A percentile compares a stretch with the other conserved stretches of the same genome.
Conservation (phyloP, 2,797 vertebrate genomes). For the Pygocentrus nattereri region DNA sequence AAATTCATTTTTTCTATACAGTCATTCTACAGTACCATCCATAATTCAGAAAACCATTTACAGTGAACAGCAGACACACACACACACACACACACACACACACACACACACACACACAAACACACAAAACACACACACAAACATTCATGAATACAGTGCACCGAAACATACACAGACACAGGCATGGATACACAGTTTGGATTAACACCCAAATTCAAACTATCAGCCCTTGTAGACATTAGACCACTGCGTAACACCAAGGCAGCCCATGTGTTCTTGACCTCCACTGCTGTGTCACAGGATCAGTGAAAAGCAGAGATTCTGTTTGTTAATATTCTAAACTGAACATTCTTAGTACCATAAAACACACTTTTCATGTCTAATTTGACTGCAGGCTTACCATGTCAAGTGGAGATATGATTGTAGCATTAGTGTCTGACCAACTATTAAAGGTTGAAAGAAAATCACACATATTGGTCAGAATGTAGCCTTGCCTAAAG, state of each 20-base stretch:
- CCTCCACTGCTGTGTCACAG: not conserved
- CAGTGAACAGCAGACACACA: slow-evolving; percentile 54
- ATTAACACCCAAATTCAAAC: not conserved
- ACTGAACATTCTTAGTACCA: slow-evolving; percentile 27
- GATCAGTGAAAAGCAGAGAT: not conserved
- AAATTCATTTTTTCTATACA: slow-evolving; percentile 78
- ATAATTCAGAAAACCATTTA: slow-evolving; percentile 50
- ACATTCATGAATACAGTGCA: slow-evolving; percentile 55
- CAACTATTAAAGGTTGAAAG: not conserved
- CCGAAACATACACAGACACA: slow-evolving; percentile 38
- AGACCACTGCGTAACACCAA: not conserved
- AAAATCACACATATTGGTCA: slow-evolving; percentile 47
- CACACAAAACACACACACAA: slow-evolving; percentile 37
- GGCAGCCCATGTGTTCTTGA: not conserved
- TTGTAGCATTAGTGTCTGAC: not conserved
- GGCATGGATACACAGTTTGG: slow-evolving; percentile 11
- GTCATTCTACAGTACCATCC: slow-evolving; percentile 68
- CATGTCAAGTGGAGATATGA: not conserved
- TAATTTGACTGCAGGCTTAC: not conserved
- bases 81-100: slow-evolving; percentile 22
- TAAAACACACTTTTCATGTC: not conserved
- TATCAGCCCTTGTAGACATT: not conserved
- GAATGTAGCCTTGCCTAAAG: slow-evolving; percentile 44
- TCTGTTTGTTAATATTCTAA: slow-evolving; percentile 13
- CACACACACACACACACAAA: slow-evolving; percentile 30